Percentiles rank a stretch among this genome's conserved stretches.
These are phyloP conservation scores for Erinaceus europaeus DNA, from an alignment of 2,113 vertebrate genomes.

Conservation along the genomic window DNA sequence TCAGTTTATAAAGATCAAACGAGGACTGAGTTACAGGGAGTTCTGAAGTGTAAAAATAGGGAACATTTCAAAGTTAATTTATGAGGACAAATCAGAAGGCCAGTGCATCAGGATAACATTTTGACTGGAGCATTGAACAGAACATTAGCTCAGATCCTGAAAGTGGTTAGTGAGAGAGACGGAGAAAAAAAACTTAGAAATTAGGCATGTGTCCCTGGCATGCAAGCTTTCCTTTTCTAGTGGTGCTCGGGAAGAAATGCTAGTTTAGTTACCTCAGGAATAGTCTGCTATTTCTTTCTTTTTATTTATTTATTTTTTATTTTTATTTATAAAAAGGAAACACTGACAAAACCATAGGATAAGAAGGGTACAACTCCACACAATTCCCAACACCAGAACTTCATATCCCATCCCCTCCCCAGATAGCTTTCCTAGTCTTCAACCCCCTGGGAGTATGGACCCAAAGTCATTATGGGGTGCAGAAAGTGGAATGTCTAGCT, in stretches of 20 bases:
- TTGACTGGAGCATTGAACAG: background rate
- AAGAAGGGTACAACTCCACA: too few species aligned
- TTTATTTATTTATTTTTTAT: too few species aligned
- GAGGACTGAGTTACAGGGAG: background rate
- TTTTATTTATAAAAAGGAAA: too few species aligned
- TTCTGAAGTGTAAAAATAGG: constrained; percentile 9
- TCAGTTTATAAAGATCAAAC: constrained; percentile 37
- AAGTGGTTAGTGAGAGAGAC: background rate
- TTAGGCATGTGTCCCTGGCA: background rate
- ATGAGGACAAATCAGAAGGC: constrained; percentile 17
- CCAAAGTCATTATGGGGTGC: too few species aligned
- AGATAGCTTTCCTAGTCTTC: too few species aligned
- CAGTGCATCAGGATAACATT: background rate
- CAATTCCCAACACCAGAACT: too few species aligned
- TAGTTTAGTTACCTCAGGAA: background rate
- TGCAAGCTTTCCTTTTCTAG: background rate
- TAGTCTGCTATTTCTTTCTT: too few species aligned
- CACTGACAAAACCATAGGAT: too few species aligned
- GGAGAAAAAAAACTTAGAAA: background rate
- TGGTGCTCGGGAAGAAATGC: background rate
- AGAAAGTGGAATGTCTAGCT: too few species aligned
- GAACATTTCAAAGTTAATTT: constrained; percentile 43
- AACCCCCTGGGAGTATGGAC: too few species aligned
- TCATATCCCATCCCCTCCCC: too few species aligned
- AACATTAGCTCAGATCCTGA: background rate